Base-by-base conservation (phyloP, 1,140 invertebrate genomes). In the Aphelenchoides besseyi region DNA sequence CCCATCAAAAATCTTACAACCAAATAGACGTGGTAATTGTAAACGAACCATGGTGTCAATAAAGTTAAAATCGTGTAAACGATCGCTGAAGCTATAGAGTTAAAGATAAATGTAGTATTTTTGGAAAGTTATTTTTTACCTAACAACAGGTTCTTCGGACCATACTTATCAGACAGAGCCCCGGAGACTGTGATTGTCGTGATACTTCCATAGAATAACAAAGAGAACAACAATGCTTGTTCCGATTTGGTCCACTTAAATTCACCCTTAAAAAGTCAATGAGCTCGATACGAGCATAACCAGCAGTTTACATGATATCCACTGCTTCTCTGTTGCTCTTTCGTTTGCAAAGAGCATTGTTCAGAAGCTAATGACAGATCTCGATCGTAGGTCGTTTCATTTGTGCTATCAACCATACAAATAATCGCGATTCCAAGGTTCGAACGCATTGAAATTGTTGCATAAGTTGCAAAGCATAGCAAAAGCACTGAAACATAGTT, bases 341-440 rank as follows among this genome's bases (percentile, higher is more conserved):
- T 71, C 0, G 5, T 35, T 12, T 5, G 18, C n/a, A 1, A 1
- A 62, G n/a, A 2, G 67, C 5, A 66, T 29, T 8, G 3, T 23
- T 68, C 52, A 2, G 29, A 64, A 3, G 18, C 8, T 8, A 57
- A 16, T 33, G 30, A 18, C 55, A 23, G 41, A 12, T 59, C 55
- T 59, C 18, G 1, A 35, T 35, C 2, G 33, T 2, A 1, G 68
- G 18, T n/a, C n/a, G n/a, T n/a, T n/a, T n/a, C n/a, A n/a, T n/a
- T n/a, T n/a, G n/a, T n/a, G n/a, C n/a, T n/a, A 63, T 55, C 37
- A 0, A 69, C 53, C 68, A 70, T 70, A 37, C 68, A 70, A 0
- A 70, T 55, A 29, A 70, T 70, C 8, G 55, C 54, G 2, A 70
- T 28, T 16, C 68, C 68, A 12, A 69, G 37, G 26, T 69, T 28